Evolutionary conservation across 2,797 vertebrate genomes (phyloP).

Genomic region (Ambastaia sidthimunki): DNA sequence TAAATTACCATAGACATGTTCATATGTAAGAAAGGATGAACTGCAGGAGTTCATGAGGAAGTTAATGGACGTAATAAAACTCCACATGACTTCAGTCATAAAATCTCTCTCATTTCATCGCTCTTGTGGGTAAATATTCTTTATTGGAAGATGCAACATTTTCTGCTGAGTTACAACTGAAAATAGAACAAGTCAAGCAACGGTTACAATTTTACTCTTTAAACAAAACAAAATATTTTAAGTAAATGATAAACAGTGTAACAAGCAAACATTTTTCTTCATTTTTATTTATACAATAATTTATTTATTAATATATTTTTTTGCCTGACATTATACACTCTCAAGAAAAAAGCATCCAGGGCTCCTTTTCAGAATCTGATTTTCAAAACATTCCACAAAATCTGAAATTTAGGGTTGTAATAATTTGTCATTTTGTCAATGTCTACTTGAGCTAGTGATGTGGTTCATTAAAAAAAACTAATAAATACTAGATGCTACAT

Average conservation of each 20-base stretch:
- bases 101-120: conserved; percentile 1
- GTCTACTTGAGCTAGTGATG: no score
- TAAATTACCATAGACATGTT: conserved; percentile 19
- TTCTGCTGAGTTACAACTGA: conserved; percentile 1
- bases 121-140: conserved; percentile 4
- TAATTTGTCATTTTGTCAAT: no score
- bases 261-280: no score
- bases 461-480: no score
- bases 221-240: not conserved
- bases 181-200: not conserved
- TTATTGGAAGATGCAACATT: conserved; percentile 5
- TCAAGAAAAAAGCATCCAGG: not conserved
- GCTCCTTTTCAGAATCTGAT: not conserved
- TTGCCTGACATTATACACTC: not conserved
- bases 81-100: conserved; percentile 20
- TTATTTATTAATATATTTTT: not conserved
- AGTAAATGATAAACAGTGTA: not conserved
- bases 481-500: no score
- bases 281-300: no score
- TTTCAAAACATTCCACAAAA: no score
- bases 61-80: conserved; percentile 30
- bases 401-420: no score
- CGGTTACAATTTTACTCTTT: not conserved
- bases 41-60: conserved; percentile 28
- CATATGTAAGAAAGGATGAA: conserved; percentile 17